A percentile compares a stretch with the other conserved stretches of the same genome.
Conservation (phyloP, 2,797 vertebrate genomes). For the Xenopus petersii region DNA sequence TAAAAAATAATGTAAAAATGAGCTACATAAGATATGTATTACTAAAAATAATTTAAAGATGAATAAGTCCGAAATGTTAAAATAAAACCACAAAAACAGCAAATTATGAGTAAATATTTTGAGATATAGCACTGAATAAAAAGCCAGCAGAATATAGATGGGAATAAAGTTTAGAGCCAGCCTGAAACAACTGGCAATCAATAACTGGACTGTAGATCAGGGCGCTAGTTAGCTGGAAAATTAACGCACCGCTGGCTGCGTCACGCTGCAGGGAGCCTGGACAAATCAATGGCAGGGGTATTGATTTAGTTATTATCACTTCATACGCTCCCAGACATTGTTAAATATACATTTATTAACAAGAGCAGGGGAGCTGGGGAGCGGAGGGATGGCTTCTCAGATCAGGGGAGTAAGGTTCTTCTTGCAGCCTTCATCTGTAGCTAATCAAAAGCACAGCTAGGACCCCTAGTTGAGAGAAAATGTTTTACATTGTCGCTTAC, state of each 20-base stretch:
- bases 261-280: slow-evolving; percentile 68
- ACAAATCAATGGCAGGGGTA: slow-evolving; percentile 75
- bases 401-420: slow-evolving; percentile 22
- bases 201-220: slow-evolving; percentile 80
- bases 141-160: slow-evolving; percentile 51
- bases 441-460: slow-evolving; percentile 39
- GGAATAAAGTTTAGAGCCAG: slow-evolving; percentile 60
- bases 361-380: slow-evolving; percentile 55
- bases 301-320: slow-evolving; percentile 74
- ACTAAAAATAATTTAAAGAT: no score
- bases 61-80: no score
- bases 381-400: slow-evolving; percentile 49
- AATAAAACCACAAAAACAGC: no score
- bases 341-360: slow-evolving; percentile 89
- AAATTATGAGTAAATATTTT: slow-evolving; percentile 50
- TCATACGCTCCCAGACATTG: slow-evolving; percentile 84
- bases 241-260: slow-evolving; percentile 80
- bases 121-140: slow-evolving; percentile 59
- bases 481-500: slow-evolving; percentile 1
- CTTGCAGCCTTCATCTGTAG: slow-evolving; percentile 37
- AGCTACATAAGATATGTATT: no score
- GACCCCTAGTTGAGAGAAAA: slow-evolving; percentile 18
- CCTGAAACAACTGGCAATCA: slow-evolving; percentile 67
- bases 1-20: no score
- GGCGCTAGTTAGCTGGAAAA: slow-evolving; percentile 87